These are phyloP conservation scores for Loris lydekkerianus DNA, from an alignment of 2,797 vertebrate genomes.

Conservation along the genomic window DNA sequence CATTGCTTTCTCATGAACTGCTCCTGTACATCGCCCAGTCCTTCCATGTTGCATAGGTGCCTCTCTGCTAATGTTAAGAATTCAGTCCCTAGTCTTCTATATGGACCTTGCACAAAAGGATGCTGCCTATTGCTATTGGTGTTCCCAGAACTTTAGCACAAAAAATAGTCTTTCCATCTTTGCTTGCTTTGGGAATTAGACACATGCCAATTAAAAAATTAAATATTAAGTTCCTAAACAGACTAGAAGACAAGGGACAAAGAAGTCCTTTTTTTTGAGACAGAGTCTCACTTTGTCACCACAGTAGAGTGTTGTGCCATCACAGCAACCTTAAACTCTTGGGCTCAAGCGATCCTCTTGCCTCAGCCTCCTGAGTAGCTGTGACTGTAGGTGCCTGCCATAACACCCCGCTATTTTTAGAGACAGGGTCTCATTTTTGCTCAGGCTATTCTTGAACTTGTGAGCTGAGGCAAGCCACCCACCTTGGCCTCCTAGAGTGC, in stretches of 20 bases:
- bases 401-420: too few species aligned
- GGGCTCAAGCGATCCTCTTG: too few species aligned
- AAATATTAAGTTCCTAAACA: conserved; percentile 16
- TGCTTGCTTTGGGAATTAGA: not conserved
- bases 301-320: too few species aligned
- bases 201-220: not conserved
- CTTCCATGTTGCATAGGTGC: not conserved
- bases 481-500: too few species aligned
- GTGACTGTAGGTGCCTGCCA: too few species aligned
- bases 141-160: not conserved
- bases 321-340: too few species aligned
- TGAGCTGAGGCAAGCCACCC: too few species aligned
- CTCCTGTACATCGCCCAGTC: not conserved
- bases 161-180: not conserved
- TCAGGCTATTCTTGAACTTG: too few species aligned
- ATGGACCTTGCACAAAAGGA: not conserved
- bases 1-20: not conserved
- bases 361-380: too few species aligned
- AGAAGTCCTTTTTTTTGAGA: not conserved
- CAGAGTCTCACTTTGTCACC: too few species aligned
- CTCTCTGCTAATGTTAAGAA: not conserved
- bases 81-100: not conserved
- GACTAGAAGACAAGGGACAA: not conserved
- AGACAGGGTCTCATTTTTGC: too few species aligned
- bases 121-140: not conserved